A percentile compares a stretch with the other conserved stretches of the same genome.
These are phyloP conservation scores for Megaceryle maxima DNA, from an alignment of 2,113 vertebrate genomes.

Conservation along the genomic window DNA sequence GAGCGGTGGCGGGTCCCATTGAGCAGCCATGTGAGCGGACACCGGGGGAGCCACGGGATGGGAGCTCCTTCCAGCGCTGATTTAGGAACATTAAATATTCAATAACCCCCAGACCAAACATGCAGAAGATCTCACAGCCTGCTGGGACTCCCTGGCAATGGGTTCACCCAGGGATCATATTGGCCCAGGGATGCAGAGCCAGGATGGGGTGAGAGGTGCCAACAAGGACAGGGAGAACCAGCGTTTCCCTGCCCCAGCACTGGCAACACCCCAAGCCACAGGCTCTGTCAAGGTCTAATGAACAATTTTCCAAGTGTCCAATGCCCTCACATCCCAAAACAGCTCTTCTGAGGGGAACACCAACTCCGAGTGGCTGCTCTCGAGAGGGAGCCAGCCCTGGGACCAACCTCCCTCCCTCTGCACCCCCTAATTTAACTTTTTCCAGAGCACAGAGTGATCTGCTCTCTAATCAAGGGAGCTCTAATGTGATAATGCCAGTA, in stretches of 20 bases:
- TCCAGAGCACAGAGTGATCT: conserved; percentile 1
- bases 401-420: background rate
- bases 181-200: background rate
- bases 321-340: background rate
- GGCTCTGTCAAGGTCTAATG: background rate
- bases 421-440: conserved; percentile 26
- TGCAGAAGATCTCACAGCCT: background rate
- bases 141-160: background rate
- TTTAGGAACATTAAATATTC: background rate
- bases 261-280: background rate
- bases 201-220: background rate
- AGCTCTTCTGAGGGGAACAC: background rate
- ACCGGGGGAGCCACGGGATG: fast-evolving
- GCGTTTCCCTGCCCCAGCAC: background rate
- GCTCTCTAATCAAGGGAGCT: conserved; percentile 53
- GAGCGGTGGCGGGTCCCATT: background rate
- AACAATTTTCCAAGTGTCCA: background rate
- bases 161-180: background rate
- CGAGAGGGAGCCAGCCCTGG: background rate
- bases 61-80: background rate
- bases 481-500: conserved; percentile 66
- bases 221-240: background rate
- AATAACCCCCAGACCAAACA: background rate
- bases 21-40: background rate
- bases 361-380: background rate